These are phyloP conservation scores for Scyliorhinus canicula DNA, from an alignment of 2,797 vertebrate species.

Conservation along the genomic window DNA sequence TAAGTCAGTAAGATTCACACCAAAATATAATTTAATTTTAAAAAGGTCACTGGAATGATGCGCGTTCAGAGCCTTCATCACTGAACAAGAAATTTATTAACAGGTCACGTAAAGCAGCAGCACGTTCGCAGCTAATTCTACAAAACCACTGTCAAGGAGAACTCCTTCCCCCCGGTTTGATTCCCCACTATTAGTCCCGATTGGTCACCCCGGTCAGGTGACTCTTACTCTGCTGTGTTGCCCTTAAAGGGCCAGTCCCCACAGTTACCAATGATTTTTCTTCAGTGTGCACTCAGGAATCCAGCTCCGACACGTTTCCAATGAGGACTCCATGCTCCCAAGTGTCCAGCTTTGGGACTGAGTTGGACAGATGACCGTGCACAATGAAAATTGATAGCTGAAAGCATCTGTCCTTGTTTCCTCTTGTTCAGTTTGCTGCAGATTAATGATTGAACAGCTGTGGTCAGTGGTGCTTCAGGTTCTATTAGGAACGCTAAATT, in stretches of 20 bases:
- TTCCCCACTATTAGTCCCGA: too few relatives aligned
- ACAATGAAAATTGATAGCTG: background rate
- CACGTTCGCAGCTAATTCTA: too few relatives aligned
- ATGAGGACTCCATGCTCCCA: background rate
- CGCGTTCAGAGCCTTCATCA: too few relatives aligned
- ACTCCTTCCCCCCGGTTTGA: too few relatives aligned
- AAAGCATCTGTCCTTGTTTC: background rate
- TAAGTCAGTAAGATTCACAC: background rate
- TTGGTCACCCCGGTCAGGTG: too few relatives aligned
- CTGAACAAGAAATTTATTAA: too few relatives aligned
- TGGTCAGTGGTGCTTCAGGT: background rate
- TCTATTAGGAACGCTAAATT: background rate
- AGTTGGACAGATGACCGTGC: background rate
- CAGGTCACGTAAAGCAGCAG: too few relatives aligned
- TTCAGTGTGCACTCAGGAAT: background rate
- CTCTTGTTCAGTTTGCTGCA: background rate
- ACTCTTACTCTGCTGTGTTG: too few relatives aligned
- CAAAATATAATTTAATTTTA: background rate
- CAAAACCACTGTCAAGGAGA: too few relatives aligned
- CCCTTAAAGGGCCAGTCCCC: too few relatives aligned
- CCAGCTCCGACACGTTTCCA: background rate
- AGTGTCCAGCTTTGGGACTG: background rate
- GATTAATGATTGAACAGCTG: background rate
- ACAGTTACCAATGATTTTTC: background rate
- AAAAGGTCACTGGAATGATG: too few relatives aligned